Evolutionary conservation across 2,888 invertebrate species (phyloP), one percentile per base, ranked within the genome.

Genomic region (Odontocerum albicorne): DNA sequence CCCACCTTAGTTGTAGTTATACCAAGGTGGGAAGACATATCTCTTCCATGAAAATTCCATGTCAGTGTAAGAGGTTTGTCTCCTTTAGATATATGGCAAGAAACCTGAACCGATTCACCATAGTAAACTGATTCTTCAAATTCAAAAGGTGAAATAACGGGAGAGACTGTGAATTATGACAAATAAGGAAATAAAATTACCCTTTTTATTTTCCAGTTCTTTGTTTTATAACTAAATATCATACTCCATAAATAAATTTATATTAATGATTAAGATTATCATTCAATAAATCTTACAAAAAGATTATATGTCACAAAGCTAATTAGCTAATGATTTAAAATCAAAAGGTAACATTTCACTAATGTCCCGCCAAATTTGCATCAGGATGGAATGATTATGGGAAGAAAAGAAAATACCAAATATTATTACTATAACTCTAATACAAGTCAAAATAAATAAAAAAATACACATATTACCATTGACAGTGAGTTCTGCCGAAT

Each of bases 41-140:
- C 78, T 60, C 77, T 71, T 43, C 83, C 83, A 66, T 86, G 84
- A 65, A 87, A 85, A 53, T 77, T 79, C 90, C 89, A 90, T 39
- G 74, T 73, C 32, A 90, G 81, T 54, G 76, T 79, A 62, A 90
- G 73, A 2, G 90, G 90, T 65, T 83, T 78, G 70, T 90, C 90
- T 55, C 90, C 87, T 68, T 85, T 83, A 13, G 82, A 74, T 64
- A 75, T 73, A 63, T 76, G 74, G 64, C 60, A 62, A 72, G 70
- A 77, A 56, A 75, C 71, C 72, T 77, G 77, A 59, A 82, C 74
- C 62, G 81, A 81, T 66, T 80, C 82, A 68, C 82, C 81, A 64
- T 68, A 77, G 72, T 72, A 83, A 60, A 77, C 74, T 21, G 76
- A 74, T 69, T 77, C 77, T 69, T 77, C 77, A 70, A 77, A 83